Base-by-base conservation (phyloP, 2,113 vertebrate genomes). In the Sprattus sprattus region DNA sequence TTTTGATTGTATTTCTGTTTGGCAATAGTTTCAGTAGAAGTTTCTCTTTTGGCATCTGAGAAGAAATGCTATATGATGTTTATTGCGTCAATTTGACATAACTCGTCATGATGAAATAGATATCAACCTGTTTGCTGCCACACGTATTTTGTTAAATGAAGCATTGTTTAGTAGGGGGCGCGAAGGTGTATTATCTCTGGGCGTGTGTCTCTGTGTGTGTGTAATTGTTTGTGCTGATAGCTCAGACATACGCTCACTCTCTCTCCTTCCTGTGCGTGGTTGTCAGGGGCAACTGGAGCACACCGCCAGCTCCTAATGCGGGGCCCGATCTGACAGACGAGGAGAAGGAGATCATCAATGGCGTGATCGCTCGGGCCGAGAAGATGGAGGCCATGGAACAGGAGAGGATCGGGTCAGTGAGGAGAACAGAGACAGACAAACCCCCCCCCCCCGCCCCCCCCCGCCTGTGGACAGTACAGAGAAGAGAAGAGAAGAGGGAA, bases 341-440 rank as follows among this genome's bases (percentile, higher is more conserved):
- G 89, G 98, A 99, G 93, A 99, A 99, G 91, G 98, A 98, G 90
- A 98, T 99, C 86, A 99, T 99, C 93, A 99, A 99, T 94, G 87
- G 90, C 0, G 98, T 99, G 87, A 99, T 99, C 0, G 97, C 96
- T 28, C 95, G 98, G 0, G 98, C 98, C 0, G 96, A 98, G 93
- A 99, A 99, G 90, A 99, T 99, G 97, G 98, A 99, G 89, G 95
- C 95, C 88, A 97, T 99, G 97, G 98, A 99, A 91, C 97, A 99
- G 93, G 97, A 98, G 83, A 95, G 98, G 64, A 99, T 99, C 0
- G 97, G 97, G 98, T 99, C 88, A 96, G 95, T 64, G 2, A 20
- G 83, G 64, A 71, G 64, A 32, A 32, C 25, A 32, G 2, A 6
- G 28, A 78, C 71, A 15, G 10, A 60, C 54, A 18, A 60, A 22